phyloP scores from a whole-genome alignment of 2,797 vertebrate genomes.

The Ptychadena robeensis region DNA sequence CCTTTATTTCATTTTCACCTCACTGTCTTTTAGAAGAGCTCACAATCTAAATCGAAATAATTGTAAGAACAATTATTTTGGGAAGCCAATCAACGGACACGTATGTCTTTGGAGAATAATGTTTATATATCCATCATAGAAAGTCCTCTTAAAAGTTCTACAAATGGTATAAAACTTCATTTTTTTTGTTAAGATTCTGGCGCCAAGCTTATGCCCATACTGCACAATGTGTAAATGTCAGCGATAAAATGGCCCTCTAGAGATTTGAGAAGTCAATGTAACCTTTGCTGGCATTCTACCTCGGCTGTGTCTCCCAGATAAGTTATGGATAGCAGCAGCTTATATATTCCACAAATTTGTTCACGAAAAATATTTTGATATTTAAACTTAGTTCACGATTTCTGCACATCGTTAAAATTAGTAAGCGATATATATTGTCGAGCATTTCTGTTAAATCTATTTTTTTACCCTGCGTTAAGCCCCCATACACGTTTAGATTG shows the following conservation, averaged over 20 bases:
- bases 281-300: slow-evolving; percentile 57
- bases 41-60: no score
- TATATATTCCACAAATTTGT: slow-evolving; percentile 33
- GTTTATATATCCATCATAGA: no score
- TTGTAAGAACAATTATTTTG: no score
- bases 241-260: slow-evolving; percentile 49
- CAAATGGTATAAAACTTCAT: slow-evolving; percentile 19
- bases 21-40: no score
- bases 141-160: slow-evolving; percentile 14
- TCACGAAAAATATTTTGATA: neutral
- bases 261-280: slow-evolving; percentile 58
- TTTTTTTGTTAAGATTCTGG: slow-evolving; percentile 16
- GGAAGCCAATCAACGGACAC: no score
- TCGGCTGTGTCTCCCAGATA: slow-evolving; percentile 27
- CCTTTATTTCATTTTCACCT: no score
- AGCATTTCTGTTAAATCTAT: no score
- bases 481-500: no score
- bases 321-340: slow-evolving; percentile 38
- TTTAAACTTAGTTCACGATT: neutral
- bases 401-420: neutral
- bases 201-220: slow-evolving; percentile 34
- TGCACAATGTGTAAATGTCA: slow-evolving; percentile 54
- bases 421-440: neutral
- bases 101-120: no score
- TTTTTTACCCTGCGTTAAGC: no score